These are phyloP conservation scores for Dascyllus trimaculatus DNA, from an alignment of 2,113 vertebrate species.

Conservation along the genomic window DNA sequence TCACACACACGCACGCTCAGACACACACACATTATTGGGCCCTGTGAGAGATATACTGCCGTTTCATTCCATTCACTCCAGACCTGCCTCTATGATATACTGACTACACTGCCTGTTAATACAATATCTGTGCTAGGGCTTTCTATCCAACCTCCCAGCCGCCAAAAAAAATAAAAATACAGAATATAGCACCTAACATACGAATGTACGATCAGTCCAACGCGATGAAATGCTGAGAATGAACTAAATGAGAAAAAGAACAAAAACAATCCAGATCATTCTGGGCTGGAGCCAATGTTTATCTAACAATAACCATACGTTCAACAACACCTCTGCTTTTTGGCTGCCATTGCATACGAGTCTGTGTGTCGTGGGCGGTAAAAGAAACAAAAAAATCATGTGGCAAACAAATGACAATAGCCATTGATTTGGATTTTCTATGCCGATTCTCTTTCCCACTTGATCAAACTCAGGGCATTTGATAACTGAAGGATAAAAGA, in stretches of 20 bases:
- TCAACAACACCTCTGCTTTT: conserved; percentile 75
- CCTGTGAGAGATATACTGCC: conserved; percentile 73
- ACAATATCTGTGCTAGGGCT: conserved; percentile 66
- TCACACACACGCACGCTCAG: conserved; percentile 21
- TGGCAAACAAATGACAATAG: conserved; percentile 70
- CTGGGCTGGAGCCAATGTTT: conserved; percentile 78
- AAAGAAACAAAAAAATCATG: conserved; percentile 42
- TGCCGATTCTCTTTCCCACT: conserved; percentile 70
- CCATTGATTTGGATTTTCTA: conserved; percentile 77
- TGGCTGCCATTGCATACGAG: conserved; percentile 46
- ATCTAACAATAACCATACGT: conserved; percentile 81
- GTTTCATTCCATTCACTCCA: conserved; percentile 73
- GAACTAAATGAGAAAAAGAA: conserved; percentile 44
- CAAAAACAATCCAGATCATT: conserved; percentile 66
- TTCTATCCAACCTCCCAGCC: conserved; percentile 48
- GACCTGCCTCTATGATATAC: conserved; percentile 73
- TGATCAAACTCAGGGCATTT: conserved; percentile 85
- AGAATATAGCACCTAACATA: conserved; percentile 36
- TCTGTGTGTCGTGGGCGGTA: conserved; percentile 2
- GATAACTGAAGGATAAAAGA: conserved; percentile 74
- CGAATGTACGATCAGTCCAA: conserved; percentile 27
- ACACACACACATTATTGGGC: conserved; percentile 56
- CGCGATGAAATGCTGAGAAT: conserved; percentile 38
- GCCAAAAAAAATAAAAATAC: not conserved
- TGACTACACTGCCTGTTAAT: conserved; percentile 60